Base-by-base conservation (phyloP, 2,113 vertebrate species). In the Thryonomys swinderianus region DNA sequence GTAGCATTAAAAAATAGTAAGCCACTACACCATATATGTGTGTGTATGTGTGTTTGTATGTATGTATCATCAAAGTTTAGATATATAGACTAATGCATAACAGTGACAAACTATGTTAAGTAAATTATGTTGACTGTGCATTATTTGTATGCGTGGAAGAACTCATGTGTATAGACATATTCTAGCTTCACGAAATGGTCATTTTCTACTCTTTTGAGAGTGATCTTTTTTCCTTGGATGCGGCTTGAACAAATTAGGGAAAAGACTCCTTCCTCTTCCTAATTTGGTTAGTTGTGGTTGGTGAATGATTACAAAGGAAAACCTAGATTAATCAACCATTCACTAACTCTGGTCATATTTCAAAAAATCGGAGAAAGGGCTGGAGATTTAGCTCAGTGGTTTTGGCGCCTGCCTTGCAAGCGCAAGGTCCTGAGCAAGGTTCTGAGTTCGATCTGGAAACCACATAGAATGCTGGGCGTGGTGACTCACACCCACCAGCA, bases 241-340 rank as follows among this genome's bases (percentile, higher is more conserved):
- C 59, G 64, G 0, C 55, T 91, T 82, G 67, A 85, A 45, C 51
- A 69, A 76, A 78, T 51, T 48, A 59, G 85, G 32, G n/a, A 40
- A 53, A 78, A 85, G 62, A 67, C 34, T 32, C 37, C 40, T 76
- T 42, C 4, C 42, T 30, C 37, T 81, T 40, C 42, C 74, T 92
- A 40, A 51, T 55, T 71, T 66, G 85, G 85, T 57, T 57, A 57
- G n/a, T 21, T 42, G 30, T 62, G 48, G 66, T 79, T 62, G 61
- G n/a, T 79, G 37, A 76, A 55, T 71, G n/a, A 82, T 94, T 92
- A 57, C 57, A 91, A 94, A 78, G 53, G 66, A 85, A 69, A 82
- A 61, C 48, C 40, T 66, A 48, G 48, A 66, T 51, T 88, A 37
- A 27, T 51, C 16, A 57, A 37, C 51, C 42, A 2, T 34, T 30